A percentile compares a stretch with the other conserved stretches of the same genome.
Evolutionary conservation across 2,797 vertebrate genomes (phyloP).

Genomic region (Champsocephalus esox): DNA sequence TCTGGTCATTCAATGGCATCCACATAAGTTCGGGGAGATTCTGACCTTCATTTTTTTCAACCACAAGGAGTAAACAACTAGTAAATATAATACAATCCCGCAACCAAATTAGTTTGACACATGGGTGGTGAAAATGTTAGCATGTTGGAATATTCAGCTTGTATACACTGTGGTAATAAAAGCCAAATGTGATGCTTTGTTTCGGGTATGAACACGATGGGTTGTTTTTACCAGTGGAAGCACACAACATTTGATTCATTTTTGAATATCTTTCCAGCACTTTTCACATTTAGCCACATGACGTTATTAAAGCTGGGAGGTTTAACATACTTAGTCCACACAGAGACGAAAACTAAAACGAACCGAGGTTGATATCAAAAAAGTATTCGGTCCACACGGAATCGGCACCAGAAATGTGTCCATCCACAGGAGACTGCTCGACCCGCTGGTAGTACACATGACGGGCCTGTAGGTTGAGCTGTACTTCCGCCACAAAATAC

Average conservation of each 20-base stretch:
- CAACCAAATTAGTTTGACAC: conserved; percentile 20
- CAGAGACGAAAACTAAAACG: too few relatives aligned
- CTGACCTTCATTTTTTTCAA: conserved; percentile 8
- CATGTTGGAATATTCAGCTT: conserved; percentile 24
- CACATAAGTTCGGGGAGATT: background rate
- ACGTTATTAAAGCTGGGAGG: conserved; percentile 1
- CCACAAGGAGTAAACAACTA: conserved; percentile 12
- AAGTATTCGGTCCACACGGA: too few relatives aligned
- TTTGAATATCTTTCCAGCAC: conserved; percentile 6
- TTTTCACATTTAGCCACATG: conserved; percentile 35
- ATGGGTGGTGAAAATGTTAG: conserved; percentile 35
- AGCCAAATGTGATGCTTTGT: conserved; percentile 52
- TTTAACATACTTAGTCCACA: conserved; percentile 8
- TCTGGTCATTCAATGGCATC: conserved; percentile 12
- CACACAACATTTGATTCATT: conserved; percentile 29
- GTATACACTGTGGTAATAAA: conserved; percentile 49
- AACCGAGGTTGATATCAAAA: too few relatives aligned
- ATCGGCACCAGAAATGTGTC: too few relatives aligned
- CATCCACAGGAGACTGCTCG: too few relatives aligned
- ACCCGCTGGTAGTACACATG: too few relatives aligned
- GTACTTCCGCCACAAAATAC: too few relatives aligned
- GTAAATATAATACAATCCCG: background rate
- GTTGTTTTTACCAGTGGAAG: conserved; percentile 22
- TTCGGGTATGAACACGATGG: conserved; percentile 21
- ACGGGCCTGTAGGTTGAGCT: too few relatives aligned